Conservation (phyloP, 1,140 invertebrate genomes). For the Acromyrmex heyeri region DNA sequence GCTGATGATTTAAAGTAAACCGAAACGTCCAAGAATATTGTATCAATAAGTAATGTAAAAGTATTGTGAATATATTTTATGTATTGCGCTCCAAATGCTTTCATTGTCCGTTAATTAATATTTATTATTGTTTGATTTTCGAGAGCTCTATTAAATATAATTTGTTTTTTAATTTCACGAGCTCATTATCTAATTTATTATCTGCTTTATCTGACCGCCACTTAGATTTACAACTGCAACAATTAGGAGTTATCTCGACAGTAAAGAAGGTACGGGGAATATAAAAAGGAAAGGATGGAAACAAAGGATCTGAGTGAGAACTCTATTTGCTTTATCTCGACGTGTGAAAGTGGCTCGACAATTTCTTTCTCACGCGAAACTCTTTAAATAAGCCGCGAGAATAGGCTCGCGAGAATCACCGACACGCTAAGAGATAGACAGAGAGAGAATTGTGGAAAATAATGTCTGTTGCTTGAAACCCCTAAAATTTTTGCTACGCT, state of each 20-base stretch:
- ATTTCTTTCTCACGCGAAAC: constrained; percentile 21
- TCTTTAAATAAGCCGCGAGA: constrained; percentile 36
- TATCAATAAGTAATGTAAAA: no score
- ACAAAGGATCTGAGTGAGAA: background rate
- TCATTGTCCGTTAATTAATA: no score
- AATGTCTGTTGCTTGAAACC: no score
- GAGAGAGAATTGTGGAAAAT: constrained; percentile 18
- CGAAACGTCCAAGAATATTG: no score
- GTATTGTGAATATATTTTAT: no score
- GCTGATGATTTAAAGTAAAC: no score
- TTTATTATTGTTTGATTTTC: no score
- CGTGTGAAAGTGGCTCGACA: background rate
- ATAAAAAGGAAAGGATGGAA: background rate
- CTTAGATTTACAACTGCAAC: constrained; percentile 19
- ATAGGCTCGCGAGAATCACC: background rate
- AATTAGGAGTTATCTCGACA: constrained; percentile 36
- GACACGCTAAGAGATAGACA: background rate
- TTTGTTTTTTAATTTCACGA: no score
- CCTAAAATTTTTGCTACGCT: no score
- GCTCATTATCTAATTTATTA: constrained; percentile 18
- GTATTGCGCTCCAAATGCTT: no score
- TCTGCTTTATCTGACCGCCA: background rate
- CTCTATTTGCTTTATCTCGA: constrained; percentile 18
- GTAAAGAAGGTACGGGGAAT: background rate
- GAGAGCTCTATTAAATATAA: no score